Evolutionary conservation across 2,888 invertebrate genomes (phyloP), one percentile per base, ranked within the genome.

Genomic region (Dilophus febrilis): DNA sequence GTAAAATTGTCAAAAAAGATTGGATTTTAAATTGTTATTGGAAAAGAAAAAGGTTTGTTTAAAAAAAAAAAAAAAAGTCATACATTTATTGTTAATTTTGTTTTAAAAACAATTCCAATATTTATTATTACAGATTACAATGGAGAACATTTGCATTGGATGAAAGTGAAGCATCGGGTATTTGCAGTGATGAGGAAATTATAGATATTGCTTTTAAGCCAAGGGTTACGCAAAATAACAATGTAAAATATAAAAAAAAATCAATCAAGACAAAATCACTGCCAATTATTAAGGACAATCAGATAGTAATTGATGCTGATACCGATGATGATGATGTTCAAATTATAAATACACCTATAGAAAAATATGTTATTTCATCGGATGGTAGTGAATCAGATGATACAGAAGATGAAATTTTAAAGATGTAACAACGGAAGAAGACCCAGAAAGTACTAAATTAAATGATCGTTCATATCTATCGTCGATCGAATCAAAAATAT

Each of bases 11-110:
- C 3, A 71, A 58, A 17, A 75, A 71, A 46, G 69, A 70, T n/a
- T 91, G 90, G 90, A 64, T 91, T 43, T 66, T 68, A 45, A 72
- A 72, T 43, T 78, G 80, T 49, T 63, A 71, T 49, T 54, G 51
- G 12, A 60, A 68, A 38, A 67, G 73, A 41, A 74, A 72, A 49
- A 64, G 54, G 29, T 22, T 6, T 8, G 22, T 6, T 22, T 22
- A 22, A 22, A 6, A 22, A 22, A 22, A 22, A 22, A n/a, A n/a
- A n/a, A 22, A 22, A 22, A 4, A 22, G 5, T 4, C 22, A 22
- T 22, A 22, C 8, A 22, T 22, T 6, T 8, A 22, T 22, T 22
- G 4, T 22, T 22, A 22, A 22, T 22, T 22, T 22, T 22, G 4
- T 8, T 6, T 22, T 22, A 22, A 22, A n/a, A n/a, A n/a, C n/a